phyloP scores from a whole-genome alignment of 2,888 invertebrate species.

The Erannis defoliaria region DNA sequence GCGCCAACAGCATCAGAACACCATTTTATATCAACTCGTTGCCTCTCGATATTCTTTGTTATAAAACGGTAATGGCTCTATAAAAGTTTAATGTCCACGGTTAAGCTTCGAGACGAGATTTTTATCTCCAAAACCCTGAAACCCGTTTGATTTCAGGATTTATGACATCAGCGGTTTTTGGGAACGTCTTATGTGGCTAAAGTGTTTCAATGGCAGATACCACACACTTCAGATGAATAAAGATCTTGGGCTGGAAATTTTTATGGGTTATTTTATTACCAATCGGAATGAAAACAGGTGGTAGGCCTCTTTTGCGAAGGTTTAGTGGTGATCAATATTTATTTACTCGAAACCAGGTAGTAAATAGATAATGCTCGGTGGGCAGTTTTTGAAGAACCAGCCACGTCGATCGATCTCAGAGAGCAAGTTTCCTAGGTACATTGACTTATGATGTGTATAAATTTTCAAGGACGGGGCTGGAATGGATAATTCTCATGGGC shows the following conservation, averaged over 20 bases:
- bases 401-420: neutral
- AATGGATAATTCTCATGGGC: too few species aligned
- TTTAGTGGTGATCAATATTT: slow-evolving; percentile 21
- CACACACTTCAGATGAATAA: slow-evolving; percentile 28
- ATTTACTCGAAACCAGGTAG: slow-evolving; percentile 17
- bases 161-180: slow-evolving; percentile 46
- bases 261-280: slow-evolving; percentile 24
- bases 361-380: slow-evolving; percentile 1
- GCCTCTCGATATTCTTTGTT: slow-evolving; percentile 67
- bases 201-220: slow-evolving; percentile 28
- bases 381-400: neutral
- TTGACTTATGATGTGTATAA: too few species aligned
- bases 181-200: slow-evolving; percentile 43
- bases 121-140: slow-evolving; percentile 44
- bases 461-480: too few species aligned
- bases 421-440: neutral
- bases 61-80: slow-evolving; percentile 66
- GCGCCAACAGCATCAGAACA: slow-evolving; percentile 39
- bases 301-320: slow-evolving; percentile 17
- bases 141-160: slow-evolving; percentile 45
- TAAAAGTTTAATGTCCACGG: slow-evolving; percentile 64
- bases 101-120: slow-evolving; percentile 51
- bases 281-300: slow-evolving; percentile 23
- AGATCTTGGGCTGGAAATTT: slow-evolving; percentile 21
- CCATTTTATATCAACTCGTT: slow-evolving; percentile 54